These are phyloP conservation scores for Dolichallabes microphthalmus DNA, from an alignment of 2,113 vertebrate species.

Conservation along the genomic window DNA sequence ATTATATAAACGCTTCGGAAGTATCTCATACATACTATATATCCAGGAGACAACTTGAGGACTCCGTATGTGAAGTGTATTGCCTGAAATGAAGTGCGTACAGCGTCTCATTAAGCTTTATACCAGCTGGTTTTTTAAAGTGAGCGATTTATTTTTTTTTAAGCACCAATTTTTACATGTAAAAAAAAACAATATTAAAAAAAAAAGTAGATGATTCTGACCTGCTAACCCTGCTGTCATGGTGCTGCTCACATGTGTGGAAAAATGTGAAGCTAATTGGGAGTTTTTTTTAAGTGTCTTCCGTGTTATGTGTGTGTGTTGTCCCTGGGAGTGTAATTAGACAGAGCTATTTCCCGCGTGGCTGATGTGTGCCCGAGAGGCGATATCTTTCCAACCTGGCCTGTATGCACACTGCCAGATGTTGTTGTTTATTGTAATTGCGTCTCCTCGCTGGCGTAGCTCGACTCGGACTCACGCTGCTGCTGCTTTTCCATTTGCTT, in stretches of 20 bases:
- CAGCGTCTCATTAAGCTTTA: background rate
- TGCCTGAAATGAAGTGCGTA: background rate
- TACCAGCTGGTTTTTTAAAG: conserved; percentile 19
- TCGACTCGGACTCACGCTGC: conserved; percentile 25
- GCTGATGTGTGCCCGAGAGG: conserved; percentile 47
- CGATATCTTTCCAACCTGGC: conserved; percentile 31
- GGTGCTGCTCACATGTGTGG: conserved; percentile 3
- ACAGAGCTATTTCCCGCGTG: conserved; percentile 38
- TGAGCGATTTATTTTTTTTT: background rate
- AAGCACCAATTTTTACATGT: background rate
- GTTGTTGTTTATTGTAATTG: conserved; percentile 46
- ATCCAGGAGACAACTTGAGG: background rate
- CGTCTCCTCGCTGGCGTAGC: conserved; percentile 21
- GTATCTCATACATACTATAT: background rate
- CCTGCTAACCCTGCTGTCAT: conserved; percentile 25
- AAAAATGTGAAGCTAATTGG: conserved; percentile 25
- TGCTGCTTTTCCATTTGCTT: conserved; percentile 26
- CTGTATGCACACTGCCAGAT: conserved; percentile 32
- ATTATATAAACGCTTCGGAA: background rate
- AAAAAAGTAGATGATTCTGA: background rate
- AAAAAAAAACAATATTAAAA: no score
- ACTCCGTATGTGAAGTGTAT: background rate
- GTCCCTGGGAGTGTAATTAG: conserved; percentile 45
- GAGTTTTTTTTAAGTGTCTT: background rate
- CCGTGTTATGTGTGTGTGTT: background rate